Percentiles rank a stretch among this genome's conserved stretches.
phyloP scores from a whole-genome alignment of 2,113 vertebrate species.

The Nicator chloris region DNA sequence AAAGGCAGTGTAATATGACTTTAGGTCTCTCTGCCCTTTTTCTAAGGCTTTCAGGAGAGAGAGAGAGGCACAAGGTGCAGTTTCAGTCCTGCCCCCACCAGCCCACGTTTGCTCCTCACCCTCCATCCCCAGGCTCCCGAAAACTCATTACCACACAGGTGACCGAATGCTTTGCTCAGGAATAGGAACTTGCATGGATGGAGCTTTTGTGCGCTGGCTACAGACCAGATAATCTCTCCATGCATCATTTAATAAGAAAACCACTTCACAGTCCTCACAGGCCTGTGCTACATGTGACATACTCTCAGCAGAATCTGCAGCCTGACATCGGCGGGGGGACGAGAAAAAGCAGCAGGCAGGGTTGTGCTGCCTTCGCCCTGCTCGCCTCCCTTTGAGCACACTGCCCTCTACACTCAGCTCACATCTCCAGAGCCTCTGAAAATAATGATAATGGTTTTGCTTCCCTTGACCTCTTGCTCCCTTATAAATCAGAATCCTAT shows the following conservation, averaged over 20 bases:
- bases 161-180: not conserved
- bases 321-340: not conserved
- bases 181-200: not conserved
- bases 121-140: not conserved
- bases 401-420: conserved; percentile 53
- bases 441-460: conserved; percentile 63
- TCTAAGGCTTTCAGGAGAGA: not conserved
- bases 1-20: not conserved
- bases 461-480: conserved; percentile 59
- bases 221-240: conserved; percentile 29
- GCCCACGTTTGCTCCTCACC: not conserved
- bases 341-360: not conserved
- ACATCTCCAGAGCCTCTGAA: conserved; percentile 51
- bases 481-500: conserved; percentile 66
- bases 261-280: conserved; percentile 13
- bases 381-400: conserved; percentile 32
- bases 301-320: not conserved
- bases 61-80: not conserved
- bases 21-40: accelerated
- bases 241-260: conserved; percentile 51
- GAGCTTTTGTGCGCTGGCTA: not conserved
- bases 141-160: not conserved
- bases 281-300: not conserved
- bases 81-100: not conserved
- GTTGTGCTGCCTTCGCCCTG: not conserved